Percentiles rank a stretch among this genome's conserved stretches.
Conservation (phyloP, 2,113 vertebrate genomes). For the Benitochromis conjunctus region DNA sequence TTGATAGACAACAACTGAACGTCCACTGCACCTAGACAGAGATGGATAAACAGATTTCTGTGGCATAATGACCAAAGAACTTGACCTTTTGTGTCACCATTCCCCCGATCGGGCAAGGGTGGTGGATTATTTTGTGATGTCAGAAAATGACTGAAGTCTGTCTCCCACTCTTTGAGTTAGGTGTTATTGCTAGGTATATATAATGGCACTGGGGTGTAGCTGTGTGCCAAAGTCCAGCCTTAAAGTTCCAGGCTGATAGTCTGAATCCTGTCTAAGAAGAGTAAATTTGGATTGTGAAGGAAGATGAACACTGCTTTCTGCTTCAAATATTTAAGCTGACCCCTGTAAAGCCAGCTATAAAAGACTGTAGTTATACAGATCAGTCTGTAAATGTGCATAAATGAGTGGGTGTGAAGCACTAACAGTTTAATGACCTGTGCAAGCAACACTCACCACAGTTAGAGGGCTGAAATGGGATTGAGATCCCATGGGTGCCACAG, state of each 20-base stretch:
- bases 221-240: neutral
- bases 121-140: slow-evolving; percentile 27
- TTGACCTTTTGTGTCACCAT: slow-evolving; percentile 30
- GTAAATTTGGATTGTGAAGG: neutral
- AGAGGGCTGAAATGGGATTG: neutral
- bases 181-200: neutral
- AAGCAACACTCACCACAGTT: neutral
- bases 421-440: neutral
- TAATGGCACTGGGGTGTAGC: neutral
- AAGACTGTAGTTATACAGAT: neutral
- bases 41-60: slow-evolving; percentile 63
- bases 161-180: neutral
- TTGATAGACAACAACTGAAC: slow-evolving; percentile 68
- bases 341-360: neutral
- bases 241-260: neutral
- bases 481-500: neutral
- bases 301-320: neutral
- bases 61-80: slow-evolving; percentile 56
- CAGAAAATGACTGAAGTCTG: slow-evolving; percentile 12
- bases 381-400: neutral
- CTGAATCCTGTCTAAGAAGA: neutral
- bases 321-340: neutral
- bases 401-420: neutral
- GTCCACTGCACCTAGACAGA: slow-evolving; percentile 36
- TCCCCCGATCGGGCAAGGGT: slow-evolving; percentile 11